Percentiles rank a stretch among this genome's conserved stretches.
phyloP scores from a whole-genome alignment of 2,888 invertebrate species.

The Gasteruption jaculator region DNA sequence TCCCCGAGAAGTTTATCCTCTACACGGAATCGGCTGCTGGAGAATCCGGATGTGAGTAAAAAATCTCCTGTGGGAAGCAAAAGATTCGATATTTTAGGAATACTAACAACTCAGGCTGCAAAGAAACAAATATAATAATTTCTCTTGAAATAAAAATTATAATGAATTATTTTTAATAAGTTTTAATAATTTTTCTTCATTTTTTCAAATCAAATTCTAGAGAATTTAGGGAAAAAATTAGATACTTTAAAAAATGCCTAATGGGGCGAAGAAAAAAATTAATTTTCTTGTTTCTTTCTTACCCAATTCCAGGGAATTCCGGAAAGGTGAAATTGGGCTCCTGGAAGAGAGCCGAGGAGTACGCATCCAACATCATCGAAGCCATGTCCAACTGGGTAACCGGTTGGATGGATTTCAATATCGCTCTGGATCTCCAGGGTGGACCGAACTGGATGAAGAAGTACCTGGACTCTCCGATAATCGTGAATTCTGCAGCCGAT shows the following conservation, averaged over 20 bases:
- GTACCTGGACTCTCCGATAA: slow-evolving; percentile 73
- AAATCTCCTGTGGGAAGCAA: no score
- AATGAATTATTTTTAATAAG: no score
- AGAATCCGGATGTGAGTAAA: slow-evolving; percentile 26
- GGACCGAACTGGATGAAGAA: slow-evolving; percentile 78
- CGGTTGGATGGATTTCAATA: slow-evolving; percentile 88
- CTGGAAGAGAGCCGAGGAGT: slow-evolving; percentile 67
- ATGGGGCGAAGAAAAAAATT: not conserved
- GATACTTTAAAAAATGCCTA: not conserved
- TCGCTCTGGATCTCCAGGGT: slow-evolving; percentile 66
- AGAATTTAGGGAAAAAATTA: no score
- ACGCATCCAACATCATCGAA: slow-evolving; percentile 63
- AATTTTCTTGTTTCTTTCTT: slow-evolving; percentile 44
- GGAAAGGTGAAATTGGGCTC: slow-evolving; percentile 63
- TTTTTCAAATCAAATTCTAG: slow-evolving; percentile 3
- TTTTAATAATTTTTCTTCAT: no score
- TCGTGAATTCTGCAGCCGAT: slow-evolving; percentile 56
- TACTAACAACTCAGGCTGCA: no score
- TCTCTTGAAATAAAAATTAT: no score
- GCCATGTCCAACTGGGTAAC: slow-evolving; percentile 68
- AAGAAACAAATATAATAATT: no score
- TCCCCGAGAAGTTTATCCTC: slow-evolving; percentile 66
- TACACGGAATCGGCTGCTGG: slow-evolving; percentile 78
- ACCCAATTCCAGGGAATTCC: slow-evolving; percentile 56
- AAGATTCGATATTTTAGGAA: no score